Percentiles rank a stretch among this genome's conserved stretches.
phyloP scores from a whole-genome alignment of 1,140 invertebrate genomes.

The Holcopasites calliopsidis region DNA sequence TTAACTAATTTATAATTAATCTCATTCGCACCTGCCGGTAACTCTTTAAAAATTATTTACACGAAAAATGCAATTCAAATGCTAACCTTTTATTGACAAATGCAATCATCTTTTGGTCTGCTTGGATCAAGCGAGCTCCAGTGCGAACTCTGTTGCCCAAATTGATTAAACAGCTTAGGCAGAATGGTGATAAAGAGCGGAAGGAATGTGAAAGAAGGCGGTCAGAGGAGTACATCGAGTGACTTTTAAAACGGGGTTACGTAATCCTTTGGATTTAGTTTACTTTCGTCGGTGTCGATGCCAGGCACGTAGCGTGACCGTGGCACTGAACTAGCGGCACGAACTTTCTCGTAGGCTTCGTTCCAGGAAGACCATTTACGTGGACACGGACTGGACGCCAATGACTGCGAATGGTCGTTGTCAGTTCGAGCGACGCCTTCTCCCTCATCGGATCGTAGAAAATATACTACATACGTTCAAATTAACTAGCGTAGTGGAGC shows the following conservation, averaged over 20 bases:
- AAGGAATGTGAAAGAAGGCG: constrained; percentile 29
- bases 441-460: neutral
- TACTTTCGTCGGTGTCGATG: constrained; percentile 75
- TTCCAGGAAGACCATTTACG: constrained; percentile 63
- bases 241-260: constrained; percentile 74
- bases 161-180: neutral
- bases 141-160: neutral
- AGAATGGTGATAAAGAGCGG: neutral
- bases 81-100: neutral
- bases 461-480: constrained; percentile 3
- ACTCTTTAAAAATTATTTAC: too few species aligned
- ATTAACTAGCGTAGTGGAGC: too few species aligned
- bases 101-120: neutral
- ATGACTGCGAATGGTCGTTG: constrained; percentile 58
- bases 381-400: constrained; percentile 65
- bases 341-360: constrained; percentile 74
- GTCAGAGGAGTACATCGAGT: constrained; percentile 59
- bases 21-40: too few species aligned
- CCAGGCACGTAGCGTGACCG: constrained; percentile 76
- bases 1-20: too few species aligned
- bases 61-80: too few species aligned
- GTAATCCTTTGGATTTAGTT: constrained; percentile 76
- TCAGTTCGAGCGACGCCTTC: constrained; percentile 25
- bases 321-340: constrained; percentile 76
- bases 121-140: neutral